Conservation (phyloP, 2,797 vertebrate species). For the Eutrigla gurnardus region DNA sequence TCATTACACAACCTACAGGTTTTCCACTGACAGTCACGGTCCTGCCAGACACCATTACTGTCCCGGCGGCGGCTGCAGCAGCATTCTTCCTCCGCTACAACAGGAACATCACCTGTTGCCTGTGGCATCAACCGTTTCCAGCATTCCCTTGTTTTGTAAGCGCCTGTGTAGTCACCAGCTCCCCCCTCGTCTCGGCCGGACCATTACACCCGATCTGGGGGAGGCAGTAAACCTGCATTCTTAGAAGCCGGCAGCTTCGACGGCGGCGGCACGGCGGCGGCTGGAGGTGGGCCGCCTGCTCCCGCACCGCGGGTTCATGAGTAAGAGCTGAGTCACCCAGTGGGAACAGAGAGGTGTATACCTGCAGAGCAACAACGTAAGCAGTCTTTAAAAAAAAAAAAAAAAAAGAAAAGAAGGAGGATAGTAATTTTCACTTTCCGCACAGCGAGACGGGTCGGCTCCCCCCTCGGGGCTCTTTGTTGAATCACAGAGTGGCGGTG, state of each 20-base stretch:
- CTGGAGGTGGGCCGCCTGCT: conserved; percentile 26
- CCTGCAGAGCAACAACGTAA: conserved; percentile 67
- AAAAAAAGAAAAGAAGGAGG: background rate
- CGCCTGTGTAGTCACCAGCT: conserved; percentile 60
- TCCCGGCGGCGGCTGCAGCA: conserved; percentile 7
- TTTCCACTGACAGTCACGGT: conserved; percentile 12
- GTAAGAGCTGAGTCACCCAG: conserved; percentile 67
- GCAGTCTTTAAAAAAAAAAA: conserved; percentile 39
- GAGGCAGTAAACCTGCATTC: conserved; percentile 57
- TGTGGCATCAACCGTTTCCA: conserved; percentile 55
- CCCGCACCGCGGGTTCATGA: conserved; percentile 47
- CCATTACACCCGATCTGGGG: conserved; percentile 58
- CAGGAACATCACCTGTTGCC: conserved; percentile 59
- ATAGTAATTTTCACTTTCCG: conserved; percentile 76
- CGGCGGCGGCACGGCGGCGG: too few relatives aligned
- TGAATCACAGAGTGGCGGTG: conserved; percentile 64
- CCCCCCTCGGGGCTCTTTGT: conserved; percentile 45
- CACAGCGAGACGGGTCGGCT: conserved; percentile 35
- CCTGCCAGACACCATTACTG: conserved; percentile 16
- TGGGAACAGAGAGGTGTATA: conserved; percentile 52
- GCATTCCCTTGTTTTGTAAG: conserved; percentile 70
- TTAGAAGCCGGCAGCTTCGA: conserved; percentile 1
- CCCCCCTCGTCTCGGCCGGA: conserved; percentile 52
- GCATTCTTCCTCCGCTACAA: conserved; percentile 11
- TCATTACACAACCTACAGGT: conserved; percentile 3